Percentiles rank a stretch among this genome's conserved stretches.
Conservation (phyloP, 2,888 invertebrate species). For the Drosophila quinaria region DNA sequence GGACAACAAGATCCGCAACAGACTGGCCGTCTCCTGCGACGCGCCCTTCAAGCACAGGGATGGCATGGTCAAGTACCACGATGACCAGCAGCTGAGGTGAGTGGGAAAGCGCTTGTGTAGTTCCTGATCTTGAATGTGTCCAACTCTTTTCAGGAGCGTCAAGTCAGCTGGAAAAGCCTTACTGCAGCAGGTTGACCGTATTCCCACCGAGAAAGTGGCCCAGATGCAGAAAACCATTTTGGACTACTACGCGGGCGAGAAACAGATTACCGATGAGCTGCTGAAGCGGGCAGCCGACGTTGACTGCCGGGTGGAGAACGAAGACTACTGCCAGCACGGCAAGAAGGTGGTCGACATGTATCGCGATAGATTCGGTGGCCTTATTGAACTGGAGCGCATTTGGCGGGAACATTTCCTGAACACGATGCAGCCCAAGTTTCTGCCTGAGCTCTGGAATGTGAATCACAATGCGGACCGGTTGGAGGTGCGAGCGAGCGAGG, state of each 20-base stretch:
- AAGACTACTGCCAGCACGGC: constrained; percentile 87
- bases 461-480: constrained; percentile 89
- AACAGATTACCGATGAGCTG: constrained; percentile 86
- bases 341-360: constrained; percentile 88
- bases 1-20: constrained; percentile 88
- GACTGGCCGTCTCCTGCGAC: constrained; percentile 88
- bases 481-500: constrained; percentile 87
- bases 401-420: constrained; percentile 92
- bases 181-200: constrained; percentile 84
- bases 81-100: constrained; percentile 84
- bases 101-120: not conserved
- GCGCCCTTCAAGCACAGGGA: constrained; percentile 88
- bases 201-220: constrained; percentile 87
- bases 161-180: constrained; percentile 88
- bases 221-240: constrained; percentile 86
- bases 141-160: constrained; percentile 85
- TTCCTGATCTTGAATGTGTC: constrained; percentile 9
- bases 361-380: constrained; percentile 86
- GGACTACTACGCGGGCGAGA: constrained; percentile 86
- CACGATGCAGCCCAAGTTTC: constrained; percentile 89
- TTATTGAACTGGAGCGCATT: constrained; percentile 89
- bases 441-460: constrained; percentile 92
- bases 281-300: constrained; percentile 86
- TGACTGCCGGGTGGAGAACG: constrained; percentile 86
- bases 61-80: constrained; percentile 78